Conservation (phyloP, 2,113 vertebrate genomes). For the Catharus fuscescens region DNA sequence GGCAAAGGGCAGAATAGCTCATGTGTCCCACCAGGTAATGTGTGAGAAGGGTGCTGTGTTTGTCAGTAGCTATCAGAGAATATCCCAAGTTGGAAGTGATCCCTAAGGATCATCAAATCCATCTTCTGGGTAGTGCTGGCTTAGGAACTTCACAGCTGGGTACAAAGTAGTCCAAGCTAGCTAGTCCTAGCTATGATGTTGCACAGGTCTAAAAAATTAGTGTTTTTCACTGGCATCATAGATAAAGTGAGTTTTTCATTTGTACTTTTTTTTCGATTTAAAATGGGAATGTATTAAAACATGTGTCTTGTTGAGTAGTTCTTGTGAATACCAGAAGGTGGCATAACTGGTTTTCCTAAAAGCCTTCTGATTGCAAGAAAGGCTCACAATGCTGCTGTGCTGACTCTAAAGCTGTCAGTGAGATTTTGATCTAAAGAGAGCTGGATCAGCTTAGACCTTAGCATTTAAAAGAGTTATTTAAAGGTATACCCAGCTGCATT, state of each 20-base stretch:
- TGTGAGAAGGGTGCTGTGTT: background rate
- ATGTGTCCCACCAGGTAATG: background rate
- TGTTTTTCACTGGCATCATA: background rate
- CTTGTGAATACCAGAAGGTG: conserved; percentile 48
- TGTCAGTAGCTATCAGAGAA: background rate
- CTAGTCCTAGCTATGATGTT: background rate
- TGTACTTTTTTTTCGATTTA: background rate
- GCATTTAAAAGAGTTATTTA: background rate
- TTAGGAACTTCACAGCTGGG: background rate
- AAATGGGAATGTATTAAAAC: background rate
- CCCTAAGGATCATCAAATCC: background rate
- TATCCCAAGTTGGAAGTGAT: background rate
- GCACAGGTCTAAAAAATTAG: background rate
- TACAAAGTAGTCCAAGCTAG: background rate
- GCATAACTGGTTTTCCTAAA: conserved; percentile 43
- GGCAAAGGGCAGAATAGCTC: background rate
- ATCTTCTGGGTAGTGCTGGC: background rate
- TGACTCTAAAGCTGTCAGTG: background rate
- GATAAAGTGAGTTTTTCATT: background rate
- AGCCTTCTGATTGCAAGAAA: background rate
- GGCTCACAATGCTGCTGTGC: accelerated
- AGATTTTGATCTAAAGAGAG: background rate
- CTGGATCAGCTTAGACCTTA: background rate
- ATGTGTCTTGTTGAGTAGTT: background rate
- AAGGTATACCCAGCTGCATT: background rate